phyloP scores from a whole-genome alignment of 92 coral and sea anemone genomes.

The Muricea muricata region DNA sequence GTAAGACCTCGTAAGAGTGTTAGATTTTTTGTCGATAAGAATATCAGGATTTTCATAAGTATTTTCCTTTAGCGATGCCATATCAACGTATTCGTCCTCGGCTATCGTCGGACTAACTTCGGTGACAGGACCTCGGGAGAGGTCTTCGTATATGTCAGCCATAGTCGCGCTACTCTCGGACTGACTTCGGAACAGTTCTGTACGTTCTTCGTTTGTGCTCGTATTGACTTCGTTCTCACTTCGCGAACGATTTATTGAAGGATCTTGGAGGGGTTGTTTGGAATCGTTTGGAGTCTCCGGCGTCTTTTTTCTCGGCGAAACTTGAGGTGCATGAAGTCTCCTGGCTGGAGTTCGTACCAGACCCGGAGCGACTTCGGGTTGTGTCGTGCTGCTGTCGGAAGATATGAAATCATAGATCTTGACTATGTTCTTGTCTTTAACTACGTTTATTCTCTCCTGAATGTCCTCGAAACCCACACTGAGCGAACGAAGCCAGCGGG shows the following conservation, averaged over 20 bases:
- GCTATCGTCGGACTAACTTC: neutral
- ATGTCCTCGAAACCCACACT: neutral
- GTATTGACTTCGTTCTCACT: neutral
- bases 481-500: neutral
- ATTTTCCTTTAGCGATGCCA: neutral
- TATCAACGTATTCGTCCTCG: neutral
- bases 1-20: neutral
- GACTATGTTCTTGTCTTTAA: neutral
- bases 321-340: neutral
- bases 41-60: neutral
- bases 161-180: neutral
- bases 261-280: neutral
- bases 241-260: neutral
- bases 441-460: neutral
- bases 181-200: neutral
- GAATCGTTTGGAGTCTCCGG: neutral
- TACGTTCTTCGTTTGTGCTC: neutral
- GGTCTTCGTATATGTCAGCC: neutral
- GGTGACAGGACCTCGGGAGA: neutral
- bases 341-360: neutral
- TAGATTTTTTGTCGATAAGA: neutral
- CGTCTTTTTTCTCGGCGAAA: neutral
- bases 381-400: neutral
- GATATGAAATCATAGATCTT: neutral
- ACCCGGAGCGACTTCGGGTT: neutral